These are phyloP conservation scores for Metridium senile DNA, from an alignment of 92 coral and sea anemone species.

Conservation along the genomic window DNA sequence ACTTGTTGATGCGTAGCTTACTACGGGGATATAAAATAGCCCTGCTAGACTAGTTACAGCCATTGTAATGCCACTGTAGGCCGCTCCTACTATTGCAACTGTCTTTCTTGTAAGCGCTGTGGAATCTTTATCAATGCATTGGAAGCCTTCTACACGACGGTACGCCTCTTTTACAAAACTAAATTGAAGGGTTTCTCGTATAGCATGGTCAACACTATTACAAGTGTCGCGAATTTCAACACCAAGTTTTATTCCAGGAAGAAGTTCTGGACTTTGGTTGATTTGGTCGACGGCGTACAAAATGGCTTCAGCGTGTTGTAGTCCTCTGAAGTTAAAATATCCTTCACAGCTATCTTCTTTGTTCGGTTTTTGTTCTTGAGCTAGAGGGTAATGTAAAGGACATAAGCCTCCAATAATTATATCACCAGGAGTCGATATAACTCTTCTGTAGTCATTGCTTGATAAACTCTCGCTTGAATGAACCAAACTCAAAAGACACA, in stretches of 20 bases:
- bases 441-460: background rate
- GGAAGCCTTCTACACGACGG: background rate
- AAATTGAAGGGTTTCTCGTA: constrained; percentile 62
- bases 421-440: constrained; percentile 43
- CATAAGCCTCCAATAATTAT: constrained; percentile 59
- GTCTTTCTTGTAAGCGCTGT: constrained; percentile 14
- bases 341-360: constrained; percentile 51
- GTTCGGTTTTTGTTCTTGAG: background rate
- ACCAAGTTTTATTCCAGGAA: constrained; percentile 67
- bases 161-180: constrained; percentile 61
- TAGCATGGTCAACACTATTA: constrained; percentile 76
- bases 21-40: constrained; percentile 79
- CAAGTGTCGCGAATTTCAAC: constrained; percentile 74
- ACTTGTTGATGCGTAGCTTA: constrained; percentile 90
- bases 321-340: constrained; percentile 65
- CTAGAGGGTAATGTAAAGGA: constrained; percentile 64
- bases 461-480: background rate
- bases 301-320: constrained; percentile 75
- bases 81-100: constrained; percentile 82
- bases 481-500: background rate
- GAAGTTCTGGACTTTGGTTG: constrained; percentile 52
- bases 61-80: constrained; percentile 80
- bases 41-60: constrained; percentile 79
- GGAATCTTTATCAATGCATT: background rate
- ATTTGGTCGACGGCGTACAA: constrained; percentile 63